phyloP scores from a whole-genome alignment of 2,797 vertebrate species.

The Mionectes olivaceus region DNA sequence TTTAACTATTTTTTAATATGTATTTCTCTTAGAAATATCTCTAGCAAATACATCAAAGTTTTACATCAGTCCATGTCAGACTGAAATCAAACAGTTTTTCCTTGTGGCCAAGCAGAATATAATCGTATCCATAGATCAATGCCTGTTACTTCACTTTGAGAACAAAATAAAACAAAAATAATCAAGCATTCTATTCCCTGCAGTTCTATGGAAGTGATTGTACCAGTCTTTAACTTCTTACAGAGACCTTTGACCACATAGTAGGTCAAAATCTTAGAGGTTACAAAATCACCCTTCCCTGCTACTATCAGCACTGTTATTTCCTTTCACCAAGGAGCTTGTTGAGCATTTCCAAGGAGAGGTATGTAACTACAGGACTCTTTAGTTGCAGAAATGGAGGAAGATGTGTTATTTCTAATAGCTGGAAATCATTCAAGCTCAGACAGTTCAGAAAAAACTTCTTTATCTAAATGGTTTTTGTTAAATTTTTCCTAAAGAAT shows the following conservation, averaged over 20 bases:
- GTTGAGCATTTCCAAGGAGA: background rate
- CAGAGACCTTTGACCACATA: background rate
- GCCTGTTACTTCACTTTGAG: constrained; percentile 30
- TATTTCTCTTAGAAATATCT: constrained; percentile 55
- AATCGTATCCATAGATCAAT: constrained; percentile 54
- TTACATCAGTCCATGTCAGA: background rate
- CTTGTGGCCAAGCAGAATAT: constrained; percentile 3
- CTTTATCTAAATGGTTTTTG: background rate
- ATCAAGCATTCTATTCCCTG: constrained; percentile 28
- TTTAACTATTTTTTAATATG: constrained; percentile 48
- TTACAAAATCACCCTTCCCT: background rate
- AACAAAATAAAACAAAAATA: constrained; percentile 39
- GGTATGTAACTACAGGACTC: background rate
- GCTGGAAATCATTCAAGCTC: background rate
- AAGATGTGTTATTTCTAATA: background rate
- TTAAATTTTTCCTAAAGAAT: background rate
- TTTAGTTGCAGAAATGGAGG: background rate
- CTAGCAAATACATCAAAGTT: constrained; percentile 53
- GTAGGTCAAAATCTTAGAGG: background rate
- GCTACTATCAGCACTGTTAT: background rate
- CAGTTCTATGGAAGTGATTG: background rate
- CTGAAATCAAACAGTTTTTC: constrained; percentile 35
- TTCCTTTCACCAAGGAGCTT: background rate
- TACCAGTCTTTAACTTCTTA: background rate
- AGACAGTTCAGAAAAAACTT: background rate